phyloP scores from a whole-genome alignment of 2,797 vertebrate genomes.

The Enteromius mattozi region DNA sequence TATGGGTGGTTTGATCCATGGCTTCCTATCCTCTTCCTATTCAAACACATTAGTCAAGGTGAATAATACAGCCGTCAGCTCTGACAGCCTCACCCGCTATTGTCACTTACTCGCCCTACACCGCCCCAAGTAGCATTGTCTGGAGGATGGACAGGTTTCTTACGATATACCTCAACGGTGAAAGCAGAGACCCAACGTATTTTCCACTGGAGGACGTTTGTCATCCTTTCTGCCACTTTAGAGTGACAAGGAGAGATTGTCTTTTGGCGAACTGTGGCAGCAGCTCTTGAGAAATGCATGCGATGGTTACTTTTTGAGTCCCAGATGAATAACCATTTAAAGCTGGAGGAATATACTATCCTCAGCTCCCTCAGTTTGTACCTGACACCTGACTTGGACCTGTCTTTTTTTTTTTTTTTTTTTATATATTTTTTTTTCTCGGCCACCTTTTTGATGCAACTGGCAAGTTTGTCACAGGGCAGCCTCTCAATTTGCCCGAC shows the following conservation, averaged over 20 bases:
- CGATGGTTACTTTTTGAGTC: neutral
- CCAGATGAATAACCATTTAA: conserved; percentile 9
- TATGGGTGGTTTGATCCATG: conserved; percentile 63
- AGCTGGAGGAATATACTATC: neutral
- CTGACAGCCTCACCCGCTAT: conserved; percentile 66
- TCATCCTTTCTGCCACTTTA: conserved; percentile 76
- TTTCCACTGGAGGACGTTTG: conserved; percentile 74
- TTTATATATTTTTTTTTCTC: no score
- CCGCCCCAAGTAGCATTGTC: conserved; percentile 72
- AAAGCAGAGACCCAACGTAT: conserved; percentile 67
- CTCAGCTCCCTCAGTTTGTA: neutral
- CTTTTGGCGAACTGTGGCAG: neutral
- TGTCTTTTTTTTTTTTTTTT: neutral
- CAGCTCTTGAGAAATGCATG: conserved; percentile 14
- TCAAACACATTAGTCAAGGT: conserved; percentile 69
- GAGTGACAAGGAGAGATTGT: conserved; percentile 73
- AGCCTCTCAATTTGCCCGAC: conserved; percentile 62
- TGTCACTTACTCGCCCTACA: conserved; percentile 53
- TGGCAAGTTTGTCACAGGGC: conserved; percentile 10
- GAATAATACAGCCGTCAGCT: conserved; percentile 77
- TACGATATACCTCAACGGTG: conserved; percentile 68
- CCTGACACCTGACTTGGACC: neutral
- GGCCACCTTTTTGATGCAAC: neutral
- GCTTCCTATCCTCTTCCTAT: conserved; percentile 63
- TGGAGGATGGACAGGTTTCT: conserved; percentile 74